Evolutionary conservation across 2,113 vertebrate genomes (phyloP).

Genomic region (Scomber japonicus): DNA sequence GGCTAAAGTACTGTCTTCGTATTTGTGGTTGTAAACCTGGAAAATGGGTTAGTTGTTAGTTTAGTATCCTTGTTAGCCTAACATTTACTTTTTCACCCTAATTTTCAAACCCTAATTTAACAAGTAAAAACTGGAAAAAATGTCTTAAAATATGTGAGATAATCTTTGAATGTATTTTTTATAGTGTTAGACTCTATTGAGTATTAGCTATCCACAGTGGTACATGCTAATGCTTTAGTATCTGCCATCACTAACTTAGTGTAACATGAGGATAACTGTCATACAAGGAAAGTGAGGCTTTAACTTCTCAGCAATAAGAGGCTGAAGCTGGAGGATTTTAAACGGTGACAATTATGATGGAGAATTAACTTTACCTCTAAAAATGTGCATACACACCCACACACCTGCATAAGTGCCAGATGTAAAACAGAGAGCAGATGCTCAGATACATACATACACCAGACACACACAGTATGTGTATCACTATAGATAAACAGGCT

Average conservation of each 20-base stretch:
- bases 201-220: neutral
- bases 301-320: conserved; percentile 30
- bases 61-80: too few species aligned
- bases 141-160: neutral
- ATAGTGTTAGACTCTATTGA: neutral
- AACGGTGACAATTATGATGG: neutral
- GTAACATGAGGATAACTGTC: neutral
- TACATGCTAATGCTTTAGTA: neutral
- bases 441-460: conserved; percentile 17
- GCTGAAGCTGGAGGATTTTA: neutral
- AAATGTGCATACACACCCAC: conserved; percentile 6
- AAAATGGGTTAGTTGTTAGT: too few species aligned
- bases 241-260: neutral
- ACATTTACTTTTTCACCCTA: too few species aligned
- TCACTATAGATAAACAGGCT: conserved; percentile 40
- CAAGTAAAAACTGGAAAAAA: too few species aligned
- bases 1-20: too few species aligned
- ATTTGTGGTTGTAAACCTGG: too few species aligned
- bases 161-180: neutral
- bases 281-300: neutral
- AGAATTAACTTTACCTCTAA: neutral
- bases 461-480: conserved; percentile 2
- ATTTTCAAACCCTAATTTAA: too few species aligned
- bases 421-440: conserved; percentile 23
- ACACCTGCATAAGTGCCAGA: conserved; percentile 20